Percentiles rank a stretch among this genome's conserved stretches.
These are phyloP conservation scores for Aricia artaxerxes DNA, from an alignment of 2,888 invertebrate species.

Conservation along the genomic window DNA sequence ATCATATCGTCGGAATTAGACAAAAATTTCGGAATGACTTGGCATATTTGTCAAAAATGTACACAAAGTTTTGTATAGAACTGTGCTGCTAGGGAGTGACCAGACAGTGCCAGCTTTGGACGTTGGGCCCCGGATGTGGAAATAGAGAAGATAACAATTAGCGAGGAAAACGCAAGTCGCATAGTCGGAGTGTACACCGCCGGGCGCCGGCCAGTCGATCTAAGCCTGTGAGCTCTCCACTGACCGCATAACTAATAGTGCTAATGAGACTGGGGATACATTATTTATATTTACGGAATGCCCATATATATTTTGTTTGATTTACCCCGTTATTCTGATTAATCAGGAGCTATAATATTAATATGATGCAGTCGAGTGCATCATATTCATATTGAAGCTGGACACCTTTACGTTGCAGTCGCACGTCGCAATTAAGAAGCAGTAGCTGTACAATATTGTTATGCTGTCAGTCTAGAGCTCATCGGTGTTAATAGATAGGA, in stretches of 20 bases:
- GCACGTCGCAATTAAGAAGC: slow-evolving; percentile 3
- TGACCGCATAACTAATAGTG: not conserved
- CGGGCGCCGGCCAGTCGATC: slow-evolving; percentile 29
- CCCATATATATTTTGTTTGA: slow-evolving; percentile 2
- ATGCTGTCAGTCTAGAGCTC: slow-evolving; percentile 21
- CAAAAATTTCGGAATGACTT: slow-evolving; percentile 38
- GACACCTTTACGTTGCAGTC: not conserved
- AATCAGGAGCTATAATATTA: not conserved
- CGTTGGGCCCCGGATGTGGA: slow-evolving; percentile 31
- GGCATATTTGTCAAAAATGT: slow-evolving; percentile 36
- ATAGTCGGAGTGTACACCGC: slow-evolving; percentile 11
- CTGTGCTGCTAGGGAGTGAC: slow-evolving; percentile 35
- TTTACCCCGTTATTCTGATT: not conserved
- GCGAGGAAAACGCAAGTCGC: slow-evolving; percentile 26
- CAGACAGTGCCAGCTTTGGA: slow-evolving; percentile 32
- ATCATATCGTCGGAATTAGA: slow-evolving; percentile 32
- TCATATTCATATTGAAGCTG: not conserved
- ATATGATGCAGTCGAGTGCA: not conserved
- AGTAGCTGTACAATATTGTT: not conserved
- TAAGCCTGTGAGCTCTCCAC: slow-evolving; percentile 24
- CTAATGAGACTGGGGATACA: not conserved
- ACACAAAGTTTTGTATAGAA: slow-evolving; percentile 32
- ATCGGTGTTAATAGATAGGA: slow-evolving; percentile 76
- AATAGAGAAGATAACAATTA: slow-evolving; percentile 21
- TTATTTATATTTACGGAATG: not conserved